Base-by-base conservation (phyloP, 2,113 vertebrate genomes). In the Urocynchramus pylzowi region DNA sequence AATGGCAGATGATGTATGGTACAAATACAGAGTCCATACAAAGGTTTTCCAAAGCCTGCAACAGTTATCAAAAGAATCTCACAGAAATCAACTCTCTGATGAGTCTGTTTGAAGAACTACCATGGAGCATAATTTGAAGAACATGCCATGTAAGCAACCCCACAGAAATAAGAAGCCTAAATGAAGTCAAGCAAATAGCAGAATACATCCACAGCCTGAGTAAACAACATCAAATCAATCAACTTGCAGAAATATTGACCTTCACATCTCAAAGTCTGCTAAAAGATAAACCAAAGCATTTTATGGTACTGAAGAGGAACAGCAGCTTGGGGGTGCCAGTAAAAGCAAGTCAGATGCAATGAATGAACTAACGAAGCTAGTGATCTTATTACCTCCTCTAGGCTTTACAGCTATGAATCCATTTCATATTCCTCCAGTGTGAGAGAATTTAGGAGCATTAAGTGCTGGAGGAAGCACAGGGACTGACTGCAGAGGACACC, bases 371-470 rank as follows among this genome's bases (percentile, higher is more conserved):
- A 92, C n/a, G 42, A 90, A 93, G 69, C 19, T 61, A n/a, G 45
- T 80, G 87, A 92, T 85, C 50, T 30, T 52, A 84, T 56, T 92
- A 75, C 47, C 69, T 95, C 64, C 94, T 81, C 77, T 42, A 93
- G 79, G 59, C 71, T 96, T 53, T 83, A 69, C 67, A 92, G 92
- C 39, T 67, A 49, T 10, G 39, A 86, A 95, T 47, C 52, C 44
- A 71, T 64, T 84, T 70, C 73, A 54, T 57, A n/a, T 22, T 70
- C 76, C 54, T 77, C 24, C 79, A 45, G 45, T 7, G 27, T 2
- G 5, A 67, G 59, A 84, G 50, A 78, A 79, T 31, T 77, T 27
- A 39, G 64, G 30, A 86, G 68, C 79, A 69, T 33, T 53, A 77
- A 90, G 44, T 14, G 47, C 64, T 81, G 42, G 21, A 84, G 45